A percentile compares a stretch with the other conserved stretches of the same genome.
Conservation (phyloP, 2,888 invertebrate species). For the Platerodrilus igneus region DNA sequence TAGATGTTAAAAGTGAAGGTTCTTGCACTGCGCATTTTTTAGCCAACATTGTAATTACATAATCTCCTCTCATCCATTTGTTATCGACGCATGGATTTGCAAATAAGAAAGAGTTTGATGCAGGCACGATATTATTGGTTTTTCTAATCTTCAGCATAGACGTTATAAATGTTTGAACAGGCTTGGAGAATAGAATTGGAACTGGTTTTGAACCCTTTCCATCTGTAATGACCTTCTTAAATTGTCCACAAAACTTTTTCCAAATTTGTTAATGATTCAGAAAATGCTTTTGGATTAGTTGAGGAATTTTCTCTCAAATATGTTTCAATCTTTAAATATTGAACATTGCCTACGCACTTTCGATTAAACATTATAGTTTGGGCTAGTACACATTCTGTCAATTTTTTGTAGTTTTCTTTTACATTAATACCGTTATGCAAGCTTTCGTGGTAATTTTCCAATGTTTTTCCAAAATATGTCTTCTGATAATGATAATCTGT, state of each 20-base stretch:
- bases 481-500: too few species aligned
- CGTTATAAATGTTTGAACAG: constrained; percentile 19
- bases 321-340: constrained; percentile 9
- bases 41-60: constrained; percentile 12
- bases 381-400: constrained; percentile 19
- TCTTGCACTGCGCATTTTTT: constrained; percentile 8
- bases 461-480: constrained; percentile 18
- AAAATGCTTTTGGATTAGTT: constrained; percentile 16
- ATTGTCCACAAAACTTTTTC: constrained; percentile 19
- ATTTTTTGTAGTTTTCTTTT: constrained; percentile 22
- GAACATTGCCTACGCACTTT: constrained; percentile 11
- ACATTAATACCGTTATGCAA: constrained; percentile 10
- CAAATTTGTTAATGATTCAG: constrained; percentile 13
- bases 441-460: constrained; percentile 10
- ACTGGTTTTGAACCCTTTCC: constrained; percentile 26
- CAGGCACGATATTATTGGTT: constrained; percentile 5
- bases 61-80: constrained; percentile 14
- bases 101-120: constrained; percentile 15
- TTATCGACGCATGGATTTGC: constrained; percentile 16
- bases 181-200: constrained; percentile 26
- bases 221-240: constrained; percentile 25
- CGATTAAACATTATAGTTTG: constrained; percentile 6
- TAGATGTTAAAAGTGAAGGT: constrained; percentile 13
- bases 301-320: neutral
- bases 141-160: constrained; percentile 8